These are phyloP conservation scores for Murina feae DNA, from an alignment of 2,113 vertebrate species.

Conservation along the genomic window DNA sequence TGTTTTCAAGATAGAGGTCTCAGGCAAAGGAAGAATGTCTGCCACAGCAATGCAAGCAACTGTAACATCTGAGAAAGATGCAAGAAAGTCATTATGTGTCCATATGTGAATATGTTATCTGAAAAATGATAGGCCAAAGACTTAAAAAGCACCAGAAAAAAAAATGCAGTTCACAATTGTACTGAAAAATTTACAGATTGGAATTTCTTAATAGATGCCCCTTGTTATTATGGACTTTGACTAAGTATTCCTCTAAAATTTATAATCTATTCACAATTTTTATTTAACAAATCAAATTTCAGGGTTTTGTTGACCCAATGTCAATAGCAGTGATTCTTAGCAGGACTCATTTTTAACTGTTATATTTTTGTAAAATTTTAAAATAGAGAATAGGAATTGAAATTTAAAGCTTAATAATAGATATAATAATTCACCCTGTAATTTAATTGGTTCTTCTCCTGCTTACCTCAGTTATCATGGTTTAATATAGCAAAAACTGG, in stretches of 20 bases:
- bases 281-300: neutral
- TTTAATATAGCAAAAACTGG: neutral
- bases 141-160: neutral
- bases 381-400: neutral
- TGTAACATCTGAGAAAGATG: neutral
- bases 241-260: neutral
- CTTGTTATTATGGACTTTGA: neutral
- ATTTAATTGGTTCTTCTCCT: neutral
- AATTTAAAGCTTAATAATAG: neutral
- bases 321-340: neutral
- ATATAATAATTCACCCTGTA: neutral
- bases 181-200: neutral
- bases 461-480: neutral
- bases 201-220: neutral
- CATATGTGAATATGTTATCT: neutral
- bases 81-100: neutral
- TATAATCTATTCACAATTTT: neutral
- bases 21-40: neutral
- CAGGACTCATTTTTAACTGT: neutral
- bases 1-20: neutral
- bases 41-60: neutral
- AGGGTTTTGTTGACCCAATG: neutral
- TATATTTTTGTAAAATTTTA: neutral
- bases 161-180: neutral
- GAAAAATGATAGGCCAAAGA: neutral